These are phyloP conservation scores for Thripadectes ignobilis DNA, from an alignment of 2,797 vertebrate genomes.

Conservation along the genomic window DNA sequence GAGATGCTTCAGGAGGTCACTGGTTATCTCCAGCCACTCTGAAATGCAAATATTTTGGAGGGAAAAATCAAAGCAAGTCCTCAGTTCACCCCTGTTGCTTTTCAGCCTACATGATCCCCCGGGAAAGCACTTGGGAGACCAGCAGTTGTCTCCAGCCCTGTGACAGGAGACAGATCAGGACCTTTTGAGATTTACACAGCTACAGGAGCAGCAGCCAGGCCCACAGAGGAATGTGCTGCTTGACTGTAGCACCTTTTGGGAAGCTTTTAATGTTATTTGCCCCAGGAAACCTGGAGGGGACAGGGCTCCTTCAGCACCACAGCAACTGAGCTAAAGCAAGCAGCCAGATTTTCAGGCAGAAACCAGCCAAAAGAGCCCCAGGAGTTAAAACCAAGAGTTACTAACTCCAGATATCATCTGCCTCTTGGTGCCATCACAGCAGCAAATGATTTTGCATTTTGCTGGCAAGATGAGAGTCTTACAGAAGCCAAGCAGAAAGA, in stretches of 20 bases:
- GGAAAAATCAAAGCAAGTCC: not conserved
- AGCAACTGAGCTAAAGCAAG: not conserved
- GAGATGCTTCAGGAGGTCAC: not conserved
- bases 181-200: not conserved
- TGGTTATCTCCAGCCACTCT: not conserved
- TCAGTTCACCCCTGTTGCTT: not conserved
- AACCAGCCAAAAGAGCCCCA: constrained; percentile 12
- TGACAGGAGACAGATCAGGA: not conserved
- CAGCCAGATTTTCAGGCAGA: not conserved
- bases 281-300: not conserved
- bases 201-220: not conserved
- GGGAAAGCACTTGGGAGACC: not conserved
- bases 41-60: not conserved
- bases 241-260: not conserved
- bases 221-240: not conserved
- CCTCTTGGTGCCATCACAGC: not conserved
- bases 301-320: not conserved
- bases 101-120: not conserved
- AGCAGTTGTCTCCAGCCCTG: not conserved
- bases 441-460: not conserved
- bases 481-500: not conserved
- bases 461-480: constrained; percentile 9
- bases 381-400: constrained; percentile 10
- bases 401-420: constrained; percentile 23
- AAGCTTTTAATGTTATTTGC: not conserved